Evolutionary conservation across 2,888 invertebrate genomes (phyloP), one percentile per base, ranked within the genome.

Genomic region (Heliconius cydno): DNA sequence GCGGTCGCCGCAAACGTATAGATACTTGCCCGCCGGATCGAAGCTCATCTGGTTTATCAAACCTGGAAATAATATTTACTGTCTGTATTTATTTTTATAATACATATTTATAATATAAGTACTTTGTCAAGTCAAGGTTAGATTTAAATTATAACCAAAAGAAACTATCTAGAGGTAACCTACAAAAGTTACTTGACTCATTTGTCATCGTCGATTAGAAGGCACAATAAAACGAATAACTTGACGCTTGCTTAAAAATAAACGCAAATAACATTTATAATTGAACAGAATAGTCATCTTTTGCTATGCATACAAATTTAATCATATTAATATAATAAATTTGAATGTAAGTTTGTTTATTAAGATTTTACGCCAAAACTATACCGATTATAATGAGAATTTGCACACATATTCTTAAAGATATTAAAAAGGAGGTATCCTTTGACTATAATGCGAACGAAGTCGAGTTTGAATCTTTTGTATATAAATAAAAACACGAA

Each of bases 1-100:
- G 83, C 96, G 96, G 85, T 98, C 98, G 22, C 98, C 98, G 78
- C 97, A 95, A 0, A 96, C 96, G 83, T 97, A 95, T 68, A 98
- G 87, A 87, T 96, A 97, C 87, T 97, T 97, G 34, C 97, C 97
- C 81, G 96, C 95, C 6, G 97, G 95, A 88, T 98, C 98, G 89
- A 98, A 98, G 82, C 95, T 91, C 85, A 98, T 91, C 81, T 96
- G 94, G 74, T 96, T 96, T 84, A 98, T 96, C 52, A 95, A 89
- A 83, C 96, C 98, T 98, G 94, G 19, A 95, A 95, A 77, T 75
- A 34, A 83, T 82, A 82, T 78, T 75, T 60, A 65, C 10, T 67
- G 57, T 67, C 9, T 63, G 3, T n/a, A 4, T 74, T 52, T 52
- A 3, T 52, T 28, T 57, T 25, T 57, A 63, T 57, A 60, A 38